These are phyloP conservation scores for Leptarthrus brevirostris DNA, from an alignment of 2,888 invertebrate species.

Conservation along the genomic window DNA sequence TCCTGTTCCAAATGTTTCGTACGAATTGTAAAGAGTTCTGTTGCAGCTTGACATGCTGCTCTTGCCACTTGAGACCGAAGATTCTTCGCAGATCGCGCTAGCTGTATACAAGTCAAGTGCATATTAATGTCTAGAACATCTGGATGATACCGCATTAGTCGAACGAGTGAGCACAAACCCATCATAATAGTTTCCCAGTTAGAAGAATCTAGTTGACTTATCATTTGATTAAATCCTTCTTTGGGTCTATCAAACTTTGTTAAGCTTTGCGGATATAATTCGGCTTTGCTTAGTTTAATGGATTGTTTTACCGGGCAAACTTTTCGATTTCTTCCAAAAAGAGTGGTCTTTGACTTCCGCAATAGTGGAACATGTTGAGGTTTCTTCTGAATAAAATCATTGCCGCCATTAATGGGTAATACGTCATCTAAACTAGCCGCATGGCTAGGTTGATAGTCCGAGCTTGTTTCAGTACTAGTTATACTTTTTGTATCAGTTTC, in stretches of 20 bases:
- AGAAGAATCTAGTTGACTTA: conserved; percentile 75
- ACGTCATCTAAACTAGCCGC: conserved; percentile 54
- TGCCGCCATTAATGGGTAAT: conserved; percentile 53
- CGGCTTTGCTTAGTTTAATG: conserved; percentile 61
- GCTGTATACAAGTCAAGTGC: conserved; percentile 76
- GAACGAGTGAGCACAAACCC: conserved; percentile 76
- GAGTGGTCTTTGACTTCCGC: conserved; percentile 64
- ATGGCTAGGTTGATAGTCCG: conserved; percentile 58
- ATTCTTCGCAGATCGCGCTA: conserved; percentile 85
- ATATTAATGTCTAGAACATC: conserved; percentile 75
- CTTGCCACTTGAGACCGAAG: conserved; percentile 93
- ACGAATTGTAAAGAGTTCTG: conserved; percentile 80
- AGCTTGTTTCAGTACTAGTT: conserved; percentile 61
- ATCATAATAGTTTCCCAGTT: conserved; percentile 86
- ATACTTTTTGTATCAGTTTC: conserved; percentile 57
- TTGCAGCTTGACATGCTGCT: conserved; percentile 84
- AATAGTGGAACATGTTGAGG: conserved; percentile 60
- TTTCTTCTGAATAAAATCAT: conserved; percentile 49
- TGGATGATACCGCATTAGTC: conserved; percentile 75
- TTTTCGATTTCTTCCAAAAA: conserved; percentile 62
- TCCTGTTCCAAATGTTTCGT: conserved; percentile 76
- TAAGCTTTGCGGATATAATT: conserved; percentile 63
- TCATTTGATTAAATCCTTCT: conserved; percentile 73
- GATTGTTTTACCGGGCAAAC: conserved; percentile 64
- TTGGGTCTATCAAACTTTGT: conserved; percentile 74